Evolutionary conservation across 2,113 vertebrate species (phyloP).

Genomic region (Nettapus auritus): DNA sequence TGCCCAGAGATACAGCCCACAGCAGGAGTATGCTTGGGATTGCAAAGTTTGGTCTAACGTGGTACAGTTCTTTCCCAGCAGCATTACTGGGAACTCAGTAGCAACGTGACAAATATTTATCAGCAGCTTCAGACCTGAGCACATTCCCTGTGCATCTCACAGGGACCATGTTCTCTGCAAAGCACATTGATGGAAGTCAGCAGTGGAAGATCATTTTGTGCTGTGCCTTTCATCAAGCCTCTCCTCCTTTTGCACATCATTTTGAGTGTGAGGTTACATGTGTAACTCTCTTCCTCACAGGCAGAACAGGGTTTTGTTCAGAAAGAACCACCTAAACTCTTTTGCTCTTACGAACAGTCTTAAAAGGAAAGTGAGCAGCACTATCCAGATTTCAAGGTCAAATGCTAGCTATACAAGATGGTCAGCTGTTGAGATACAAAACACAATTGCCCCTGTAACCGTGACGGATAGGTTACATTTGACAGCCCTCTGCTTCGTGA

Average conservation of each 20-base stretch:
- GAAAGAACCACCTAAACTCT: background rate
- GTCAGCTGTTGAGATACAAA: background rate
- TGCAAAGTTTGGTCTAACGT: background rate
- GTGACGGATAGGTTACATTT: background rate
- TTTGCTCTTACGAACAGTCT: background rate
- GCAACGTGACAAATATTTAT: background rate
- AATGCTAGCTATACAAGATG: background rate
- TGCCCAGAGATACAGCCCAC: background rate
- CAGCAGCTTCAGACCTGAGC: background rate
- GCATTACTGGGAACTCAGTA: background rate
- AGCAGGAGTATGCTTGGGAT: background rate
- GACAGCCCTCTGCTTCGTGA: background rate
- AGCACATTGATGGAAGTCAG: background rate
- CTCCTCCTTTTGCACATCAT: background rate
- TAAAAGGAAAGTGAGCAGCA: background rate
- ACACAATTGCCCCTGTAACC: background rate
- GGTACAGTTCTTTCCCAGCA: background rate
- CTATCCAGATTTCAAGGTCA: background rate
- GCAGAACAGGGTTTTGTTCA: background rate
- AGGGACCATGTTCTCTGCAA: background rate
- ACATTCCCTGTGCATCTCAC: background rate
- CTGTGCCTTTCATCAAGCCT: background rate
- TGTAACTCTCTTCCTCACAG: background rate
- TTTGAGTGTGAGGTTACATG: background rate
- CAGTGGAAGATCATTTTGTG: background rate